Evolutionary conservation across 2,888 invertebrate species (phyloP), one percentile per base, ranked within the genome.

Genomic region (Conomelus anceps): DNA sequence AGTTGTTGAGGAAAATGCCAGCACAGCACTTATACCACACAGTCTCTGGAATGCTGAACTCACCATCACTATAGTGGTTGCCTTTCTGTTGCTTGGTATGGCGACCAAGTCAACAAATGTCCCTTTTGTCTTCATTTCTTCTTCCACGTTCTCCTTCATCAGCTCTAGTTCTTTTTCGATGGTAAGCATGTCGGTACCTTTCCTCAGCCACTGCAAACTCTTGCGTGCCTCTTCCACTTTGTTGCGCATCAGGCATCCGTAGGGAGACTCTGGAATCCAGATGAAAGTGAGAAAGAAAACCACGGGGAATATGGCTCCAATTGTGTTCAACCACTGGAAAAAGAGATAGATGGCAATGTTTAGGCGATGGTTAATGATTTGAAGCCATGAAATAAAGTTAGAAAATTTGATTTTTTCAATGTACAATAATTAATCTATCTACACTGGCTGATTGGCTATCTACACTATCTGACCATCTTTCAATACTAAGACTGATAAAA

Each of bases 261-360:
- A 95, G 0, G 95, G 95, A 0, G 95, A 95, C 91, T 95, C 95
- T 0, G 95, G 95, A 93, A 95, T 94, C 94, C 95, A 95, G 11
- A 93, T 89, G 91, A 95, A 95, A 0, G 93, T 92, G 0, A 94
- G 63, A 29, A 94, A 93, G 90, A 94, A 95, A 22, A 93, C 90
- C 0, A 94, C 91, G 0, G 95, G 95, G 29, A 86, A 22, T 26
- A 86, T 86, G 22, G 26, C 86, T 23, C 24, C 23, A 0, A 24
- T 22, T 86, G 29, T 22, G 29, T 86, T 86, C 29, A 86, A n/a
- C 63, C 63, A 63, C 63, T 63, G n/a, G 17, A 34, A 34, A 13
- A 34, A 17, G 88, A 90, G 9, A 84, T 11, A 22, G n/a, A n/a
- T n/a, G n/a, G n/a, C n/a, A n/a, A n/a, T n/a, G n/a, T n/a, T n/a